Evolutionary conservation across 2,113 vertebrate genomes (phyloP), one percentile per base, ranked within the genome.

Genomic region (Periophthalmodon schlosseri): DNA sequence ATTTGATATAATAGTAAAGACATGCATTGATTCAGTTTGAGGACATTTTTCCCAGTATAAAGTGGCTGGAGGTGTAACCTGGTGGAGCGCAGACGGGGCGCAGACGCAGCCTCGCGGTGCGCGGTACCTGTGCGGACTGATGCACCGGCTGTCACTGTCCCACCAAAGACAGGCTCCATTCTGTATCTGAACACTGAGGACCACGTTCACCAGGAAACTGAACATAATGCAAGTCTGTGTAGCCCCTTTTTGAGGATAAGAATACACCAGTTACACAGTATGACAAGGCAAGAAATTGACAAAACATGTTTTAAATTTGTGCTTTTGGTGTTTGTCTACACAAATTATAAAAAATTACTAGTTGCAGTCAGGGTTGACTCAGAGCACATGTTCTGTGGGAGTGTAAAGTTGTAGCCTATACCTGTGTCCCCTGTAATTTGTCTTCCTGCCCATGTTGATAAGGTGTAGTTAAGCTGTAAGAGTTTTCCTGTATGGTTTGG

Each of bases 111-210:
- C 78, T 81, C 75, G 74, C 74, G 77, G 64, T 70, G 64, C 63
- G n/a, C n/a, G n/a, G n/a, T 78, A 83, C 85, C 85, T 85, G 80
- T 74, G 78, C 70, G 73, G 72, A 63, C 74, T 73, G 49, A 76
- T 80, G 75, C 56, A 70, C 67, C 64, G 61, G 63, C 63, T 39
- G 34, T 24, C 3, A 36, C 57, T 68, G 21, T 69, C 54, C 65
- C 68, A 76, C 50, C 57, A 54, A 67, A 16, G 68, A 68, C 0
- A 11, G 24, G 61, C 18, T 36, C 7, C 34, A 34, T 47, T 20
- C 70, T 20, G 67, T 15, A 24, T 39, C 60, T 47, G 28, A 13
- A 23, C 44, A 69, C 33, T n/a, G 3, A 72, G 1, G 46, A 54
- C 0, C 5, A 7, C 6, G 34, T 69, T 58, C 15, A 12, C 5